phyloP scores from a whole-genome alignment of 2,113 vertebrate genomes.

The Hoplias malabaricus region DNA sequence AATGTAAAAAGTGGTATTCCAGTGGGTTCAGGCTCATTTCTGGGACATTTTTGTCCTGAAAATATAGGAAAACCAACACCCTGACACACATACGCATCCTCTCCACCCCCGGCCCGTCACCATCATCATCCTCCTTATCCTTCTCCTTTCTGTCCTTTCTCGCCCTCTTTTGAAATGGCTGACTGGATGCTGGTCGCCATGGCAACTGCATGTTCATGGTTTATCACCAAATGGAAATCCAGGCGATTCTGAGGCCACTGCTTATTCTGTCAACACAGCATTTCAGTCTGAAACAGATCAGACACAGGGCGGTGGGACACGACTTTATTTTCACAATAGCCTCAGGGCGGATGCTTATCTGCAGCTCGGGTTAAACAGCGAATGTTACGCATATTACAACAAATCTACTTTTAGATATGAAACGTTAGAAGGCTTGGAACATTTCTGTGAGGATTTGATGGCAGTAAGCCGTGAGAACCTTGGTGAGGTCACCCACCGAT shows the following conservation, averaged over 20 bases:
- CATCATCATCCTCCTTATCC: background rate
- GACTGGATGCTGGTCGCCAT: constrained; percentile 44
- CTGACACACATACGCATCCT: background rate
- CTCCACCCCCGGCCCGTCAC: background rate
- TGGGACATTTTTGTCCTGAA: no score
- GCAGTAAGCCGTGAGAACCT: no score
- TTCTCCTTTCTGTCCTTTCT: constrained; percentile 29
- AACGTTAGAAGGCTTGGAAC: no score
- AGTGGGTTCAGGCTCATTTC: no score
- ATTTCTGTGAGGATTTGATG: no score
- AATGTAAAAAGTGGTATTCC: no score
- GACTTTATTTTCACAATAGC: background rate
- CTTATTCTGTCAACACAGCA: constrained; percentile 31
- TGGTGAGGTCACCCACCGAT: no score
- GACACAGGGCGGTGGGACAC: background rate
- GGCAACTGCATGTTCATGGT: constrained; percentile 50
- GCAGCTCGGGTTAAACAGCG: background rate
- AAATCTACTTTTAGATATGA: background rate
- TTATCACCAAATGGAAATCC: constrained; percentile 20
- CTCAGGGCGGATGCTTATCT: background rate
- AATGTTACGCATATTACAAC: background rate
- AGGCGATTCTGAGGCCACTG: constrained; percentile 14
- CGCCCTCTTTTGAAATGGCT: constrained; percentile 24
- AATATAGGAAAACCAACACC: no score
- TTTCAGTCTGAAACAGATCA: constrained; percentile 7